These are phyloP conservation scores for Andrena fulva DNA, from an alignment of 2,888 invertebrate species.

Conservation along the genomic window DNA sequence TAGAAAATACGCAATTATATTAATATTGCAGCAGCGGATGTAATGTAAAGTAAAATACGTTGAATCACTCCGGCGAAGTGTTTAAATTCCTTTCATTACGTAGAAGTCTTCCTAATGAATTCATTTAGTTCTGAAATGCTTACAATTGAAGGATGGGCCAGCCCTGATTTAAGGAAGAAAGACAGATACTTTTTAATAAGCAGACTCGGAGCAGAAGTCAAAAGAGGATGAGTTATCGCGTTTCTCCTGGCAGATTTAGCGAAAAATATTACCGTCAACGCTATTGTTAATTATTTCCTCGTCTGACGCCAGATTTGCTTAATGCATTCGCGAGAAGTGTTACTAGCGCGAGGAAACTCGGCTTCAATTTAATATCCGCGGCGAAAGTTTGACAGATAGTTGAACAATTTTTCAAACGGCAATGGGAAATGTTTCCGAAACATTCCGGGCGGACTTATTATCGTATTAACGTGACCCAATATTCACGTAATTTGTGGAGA, in stretches of 20 bases:
- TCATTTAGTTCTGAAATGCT: background rate
- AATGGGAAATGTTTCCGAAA: slow-evolving; percentile 9
- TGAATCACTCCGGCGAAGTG: too few species aligned
- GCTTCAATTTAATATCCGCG: background rate
- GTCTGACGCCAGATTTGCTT: slow-evolving; percentile 4
- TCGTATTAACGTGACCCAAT: background rate
- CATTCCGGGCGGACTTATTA: slow-evolving; percentile 19
- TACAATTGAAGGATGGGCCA: background rate
- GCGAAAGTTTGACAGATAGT: slow-evolving; percentile 17
- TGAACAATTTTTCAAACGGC: slow-evolving; percentile 9
- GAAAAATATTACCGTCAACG: slow-evolving; percentile 2
- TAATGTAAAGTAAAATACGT: too few species aligned
- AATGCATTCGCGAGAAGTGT: slow-evolving; percentile 9
- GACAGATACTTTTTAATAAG: background rate
- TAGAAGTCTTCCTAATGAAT: background rate
- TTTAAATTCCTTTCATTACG: background rate
- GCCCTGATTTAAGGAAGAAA: background rate
- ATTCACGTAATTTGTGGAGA: background rate
- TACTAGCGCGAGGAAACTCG: background rate
- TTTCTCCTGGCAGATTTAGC: background rate
- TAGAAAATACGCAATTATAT: too few species aligned
- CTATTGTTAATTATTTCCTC: slow-evolving; percentile 13
- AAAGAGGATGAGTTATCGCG: background rate
- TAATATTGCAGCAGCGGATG: too few species aligned
- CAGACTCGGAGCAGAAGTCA: background rate